A percentile compares a stretch with the other conserved stretches of the same genome.
These are phyloP conservation scores for Himalopsyche anomala DNA, from an alignment of 2,888 invertebrate species.

Conservation along the genomic window DNA sequence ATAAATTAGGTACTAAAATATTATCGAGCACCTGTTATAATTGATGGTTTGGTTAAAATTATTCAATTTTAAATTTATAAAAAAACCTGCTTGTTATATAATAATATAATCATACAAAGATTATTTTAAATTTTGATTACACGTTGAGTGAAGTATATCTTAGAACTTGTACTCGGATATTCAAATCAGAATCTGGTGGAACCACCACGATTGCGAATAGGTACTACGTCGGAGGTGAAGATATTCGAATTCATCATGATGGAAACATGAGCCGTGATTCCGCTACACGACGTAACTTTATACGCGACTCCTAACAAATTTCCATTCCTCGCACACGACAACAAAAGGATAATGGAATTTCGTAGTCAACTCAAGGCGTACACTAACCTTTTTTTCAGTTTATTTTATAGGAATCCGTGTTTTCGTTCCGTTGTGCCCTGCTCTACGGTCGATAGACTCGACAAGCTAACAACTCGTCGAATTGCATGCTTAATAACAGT, in stretches of 20 bases:
- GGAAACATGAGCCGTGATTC: constrained; percentile 54
- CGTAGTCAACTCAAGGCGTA: constrained; percentile 61
- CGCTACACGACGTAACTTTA: constrained; percentile 41
- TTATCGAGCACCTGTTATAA: background rate
- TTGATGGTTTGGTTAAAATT: constrained; percentile 5
- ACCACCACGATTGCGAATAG: background rate
- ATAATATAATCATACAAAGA: too few relatives aligned
- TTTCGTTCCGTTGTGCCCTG: constrained; percentile 58
- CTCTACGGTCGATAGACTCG: constrained; percentile 17
- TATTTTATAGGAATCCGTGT: constrained; percentile 62
- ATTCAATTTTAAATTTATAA: too few relatives aligned
- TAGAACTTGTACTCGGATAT: background rate
- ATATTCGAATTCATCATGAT: constrained; percentile 65
- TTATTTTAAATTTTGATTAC: too few relatives aligned
- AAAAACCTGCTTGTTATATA: too few relatives aligned
- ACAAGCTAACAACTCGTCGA: background rate
- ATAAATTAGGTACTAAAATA: background rate
- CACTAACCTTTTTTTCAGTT: constrained; percentile 50
- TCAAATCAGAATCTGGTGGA: background rate
- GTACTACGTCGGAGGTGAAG: constrained; percentile 43
- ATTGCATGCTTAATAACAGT: too few relatives aligned
- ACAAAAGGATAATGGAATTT: constrained; percentile 65
- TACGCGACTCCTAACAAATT: constrained; percentile 59
- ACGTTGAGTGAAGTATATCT: too few relatives aligned
- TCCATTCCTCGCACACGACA: constrained; percentile 63